Evolutionary conservation across 2,113 vertebrate species (phyloP).

Genomic region (Anarhynchus alexandrinus): DNA sequence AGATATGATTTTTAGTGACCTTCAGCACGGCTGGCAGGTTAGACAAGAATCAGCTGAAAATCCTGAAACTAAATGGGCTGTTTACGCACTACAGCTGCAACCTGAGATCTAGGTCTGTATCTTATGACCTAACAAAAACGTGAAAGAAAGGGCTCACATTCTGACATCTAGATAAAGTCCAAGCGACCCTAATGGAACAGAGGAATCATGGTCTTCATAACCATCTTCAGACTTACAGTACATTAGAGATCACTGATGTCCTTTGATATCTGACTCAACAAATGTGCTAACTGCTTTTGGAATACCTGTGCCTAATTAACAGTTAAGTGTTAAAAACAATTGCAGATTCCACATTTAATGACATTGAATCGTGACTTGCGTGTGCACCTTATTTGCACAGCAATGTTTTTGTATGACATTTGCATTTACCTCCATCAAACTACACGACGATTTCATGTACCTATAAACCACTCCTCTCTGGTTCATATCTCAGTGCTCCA

Average conservation of each 20-base stretch:
- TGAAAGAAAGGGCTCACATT: background rate
- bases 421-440: background rate
- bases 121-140: background rate
- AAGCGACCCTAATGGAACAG: background rate
- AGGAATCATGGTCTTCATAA: background rate
- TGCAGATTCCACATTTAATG: background rate
- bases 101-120: background rate
- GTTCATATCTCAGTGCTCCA: background rate
- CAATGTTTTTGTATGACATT: background rate
- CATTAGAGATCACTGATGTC: background rate
- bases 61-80: background rate
- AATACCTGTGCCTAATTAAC: background rate
- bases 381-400: background rate
- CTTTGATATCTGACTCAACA: background rate
- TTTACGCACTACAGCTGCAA: background rate
- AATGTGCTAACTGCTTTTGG: background rate
- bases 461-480: background rate
- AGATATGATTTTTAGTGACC: background rate
- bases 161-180: background rate
- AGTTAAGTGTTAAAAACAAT: background rate
- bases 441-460: background rate
- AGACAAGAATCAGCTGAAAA: background rate
- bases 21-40: background rate
- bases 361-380: background rate
- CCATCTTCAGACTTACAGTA: background rate